A percentile compares a stretch with the other conserved stretches of the same genome.
Conservation (phyloP, 2,797 vertebrate species). For the Eulemur coronatus region DNA sequence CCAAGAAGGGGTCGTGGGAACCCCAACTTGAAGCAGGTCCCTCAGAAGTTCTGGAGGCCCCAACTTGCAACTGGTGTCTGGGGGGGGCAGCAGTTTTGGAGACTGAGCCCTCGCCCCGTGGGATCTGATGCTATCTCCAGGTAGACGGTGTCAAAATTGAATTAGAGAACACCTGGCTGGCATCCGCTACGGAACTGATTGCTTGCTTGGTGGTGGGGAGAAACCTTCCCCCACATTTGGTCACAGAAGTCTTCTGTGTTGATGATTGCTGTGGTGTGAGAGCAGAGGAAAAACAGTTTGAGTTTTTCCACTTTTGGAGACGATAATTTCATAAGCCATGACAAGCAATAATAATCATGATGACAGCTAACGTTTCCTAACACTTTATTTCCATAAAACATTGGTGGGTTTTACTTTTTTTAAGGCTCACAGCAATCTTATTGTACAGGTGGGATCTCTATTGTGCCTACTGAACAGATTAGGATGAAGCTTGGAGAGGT, state of each 20-base stretch:
- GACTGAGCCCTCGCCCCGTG: not conserved
- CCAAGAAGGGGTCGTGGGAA: not conserved
- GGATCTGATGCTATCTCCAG: not conserved
- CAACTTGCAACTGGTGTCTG: not conserved
- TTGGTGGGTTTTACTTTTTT: not conserved
- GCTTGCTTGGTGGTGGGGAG: not conserved
- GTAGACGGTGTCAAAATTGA: not conserved
- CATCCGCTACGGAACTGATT: not conserved
- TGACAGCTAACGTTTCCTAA: not conserved
- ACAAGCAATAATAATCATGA: not conserved
- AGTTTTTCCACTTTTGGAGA: not conserved
- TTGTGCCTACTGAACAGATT: not conserved
- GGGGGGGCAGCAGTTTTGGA: not conserved
- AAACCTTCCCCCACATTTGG: not conserved
- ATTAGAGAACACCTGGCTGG: not conserved
- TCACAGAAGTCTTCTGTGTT: not conserved
- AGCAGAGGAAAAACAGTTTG: not conserved
- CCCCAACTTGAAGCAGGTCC: not conserved
- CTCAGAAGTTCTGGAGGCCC: not conserved
- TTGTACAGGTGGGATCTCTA: no score
- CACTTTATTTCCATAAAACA: not conserved
- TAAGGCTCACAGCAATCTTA: not conserved
- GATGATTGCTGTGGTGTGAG: not conserved
- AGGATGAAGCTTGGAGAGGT: not conserved
- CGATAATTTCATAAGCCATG: not conserved